Evolutionary conservation across 2,888 invertebrate species (phyloP), one percentile per base, ranked within the genome.

Genomic region (Aporophyla lueneburgensis): DNA sequence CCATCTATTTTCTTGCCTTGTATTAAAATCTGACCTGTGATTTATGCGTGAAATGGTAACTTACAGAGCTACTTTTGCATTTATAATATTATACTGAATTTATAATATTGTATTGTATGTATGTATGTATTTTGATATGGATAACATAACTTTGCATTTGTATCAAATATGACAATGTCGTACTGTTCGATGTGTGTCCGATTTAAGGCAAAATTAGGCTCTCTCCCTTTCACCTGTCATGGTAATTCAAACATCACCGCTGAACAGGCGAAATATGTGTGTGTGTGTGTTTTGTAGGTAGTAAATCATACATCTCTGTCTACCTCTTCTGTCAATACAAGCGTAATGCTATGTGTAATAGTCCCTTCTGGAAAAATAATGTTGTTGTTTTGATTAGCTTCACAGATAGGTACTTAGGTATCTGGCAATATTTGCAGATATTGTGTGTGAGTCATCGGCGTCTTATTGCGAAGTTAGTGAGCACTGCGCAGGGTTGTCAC

Each of bases 351-450:
- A 75, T 74, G 49, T 21, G 43, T 54, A 61, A 71, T 21, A 40
- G 33, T n/a, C 21, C 5, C 16, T 63, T 74, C 76, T 71, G 70
- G 85, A 84, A 78, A 86, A 80, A 73, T 69, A 71, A 66, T 56
- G 66, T 62, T 49, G 63, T 62, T 56, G 56, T 63, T 74, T 80
- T 82, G 76, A 84, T 86, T 82, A 70, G 76, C 56, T 78, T 71
- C 73, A 33, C 75, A 86, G 78, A 84, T 80, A 86, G 78, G 83
- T 80, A 83, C 78, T 74, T 74, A 54, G 19, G 69, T 78, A 81
- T 81, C 85, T 81, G 82, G 81, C 81, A 87, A 87, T 89, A 89
- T 91, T 91, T 89, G 84, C 88, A 88, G 87, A 87, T 82, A 85
- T 88, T 74, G 79, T 81, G 84, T 72, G 78, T 81, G 85, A 81